These are phyloP conservation scores for Hydropotes inermis DNA, from an alignment of 2,113 vertebrate species.

Conservation along the genomic window DNA sequence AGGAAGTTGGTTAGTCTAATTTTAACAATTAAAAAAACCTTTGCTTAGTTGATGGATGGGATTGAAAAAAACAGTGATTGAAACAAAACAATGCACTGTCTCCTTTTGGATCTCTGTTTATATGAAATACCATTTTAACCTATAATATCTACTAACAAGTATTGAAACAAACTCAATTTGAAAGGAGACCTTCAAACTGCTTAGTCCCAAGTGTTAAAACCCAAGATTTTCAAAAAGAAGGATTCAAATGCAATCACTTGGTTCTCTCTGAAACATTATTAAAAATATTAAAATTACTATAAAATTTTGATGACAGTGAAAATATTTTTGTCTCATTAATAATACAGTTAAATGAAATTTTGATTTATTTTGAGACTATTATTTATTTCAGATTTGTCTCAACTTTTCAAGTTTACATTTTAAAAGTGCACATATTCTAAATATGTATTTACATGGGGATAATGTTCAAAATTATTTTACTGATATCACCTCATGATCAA, in stretches of 20 bases:
- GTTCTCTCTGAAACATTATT: not conserved
- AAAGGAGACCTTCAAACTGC: not conserved
- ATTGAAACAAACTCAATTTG: not conserved
- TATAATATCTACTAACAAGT: not conserved
- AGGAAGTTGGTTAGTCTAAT: not conserved
- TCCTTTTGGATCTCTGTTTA: not conserved
- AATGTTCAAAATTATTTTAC: not conserved
- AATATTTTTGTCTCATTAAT: slow-evolving; percentile 3
- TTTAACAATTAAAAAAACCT: not conserved
- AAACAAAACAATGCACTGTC: not conserved
- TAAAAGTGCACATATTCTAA: not conserved
- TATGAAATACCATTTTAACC: not conserved
- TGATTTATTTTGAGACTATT: not conserved
- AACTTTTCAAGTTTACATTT: not conserved
- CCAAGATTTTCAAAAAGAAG: not conserved
- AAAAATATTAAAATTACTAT: not conserved
- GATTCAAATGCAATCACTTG: not conserved
- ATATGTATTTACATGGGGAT: not conserved
- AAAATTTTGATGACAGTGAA: not conserved
- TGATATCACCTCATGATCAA: not conserved
- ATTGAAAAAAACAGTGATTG: not conserved
- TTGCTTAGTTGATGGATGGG: not conserved
- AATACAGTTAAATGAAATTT: not conserved
- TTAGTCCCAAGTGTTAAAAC: not conserved
- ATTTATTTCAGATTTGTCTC: not conserved